A percentile compares a stretch with the other conserved stretches of the same genome.
Evolutionary conservation across 2,113 vertebrate species (phyloP).

Genomic region (Etheostoma cragini): DNA sequence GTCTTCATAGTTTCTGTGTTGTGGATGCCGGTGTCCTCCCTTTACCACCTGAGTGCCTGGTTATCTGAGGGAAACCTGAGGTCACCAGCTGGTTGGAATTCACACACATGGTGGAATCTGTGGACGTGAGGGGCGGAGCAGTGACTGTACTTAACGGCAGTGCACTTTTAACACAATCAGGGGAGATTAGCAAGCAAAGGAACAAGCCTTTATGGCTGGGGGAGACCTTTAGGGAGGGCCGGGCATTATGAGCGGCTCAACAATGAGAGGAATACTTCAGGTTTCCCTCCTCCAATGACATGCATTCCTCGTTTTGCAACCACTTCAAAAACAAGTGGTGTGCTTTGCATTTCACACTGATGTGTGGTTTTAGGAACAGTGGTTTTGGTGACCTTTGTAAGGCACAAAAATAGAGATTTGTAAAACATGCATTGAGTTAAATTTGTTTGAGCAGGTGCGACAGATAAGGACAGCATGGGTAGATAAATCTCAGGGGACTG

Average conservation of each 20-base stretch:
- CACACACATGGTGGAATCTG: slow-evolving; percentile 27
- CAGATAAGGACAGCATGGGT: slow-evolving; percentile 17
- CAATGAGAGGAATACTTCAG: slow-evolving; percentile 68
- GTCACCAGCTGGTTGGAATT: slow-evolving; percentile 34
- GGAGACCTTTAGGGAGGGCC: slow-evolving; percentile 50
- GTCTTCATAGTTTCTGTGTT: slow-evolving; percentile 17
- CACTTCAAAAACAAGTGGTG: slow-evolving; percentile 62
- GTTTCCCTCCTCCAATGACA: slow-evolving; percentile 49
- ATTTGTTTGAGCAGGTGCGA: slow-evolving; percentile 44
- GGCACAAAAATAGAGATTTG: slow-evolving; percentile 2
- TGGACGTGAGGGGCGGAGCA: background rate
- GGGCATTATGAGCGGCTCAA: slow-evolving; percentile 40
- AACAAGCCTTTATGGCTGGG: slow-evolving; percentile 38
- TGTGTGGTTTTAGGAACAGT: slow-evolving; percentile 5
- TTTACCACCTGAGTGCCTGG: background rate
- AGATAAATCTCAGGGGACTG: slow-evolving; percentile 9
- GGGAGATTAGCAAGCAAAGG: slow-evolving; percentile 37
- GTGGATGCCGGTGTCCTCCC: background rate
- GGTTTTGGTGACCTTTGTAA: slow-evolving; percentile 12
- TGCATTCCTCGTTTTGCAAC: slow-evolving; percentile 73
- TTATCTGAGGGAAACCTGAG: slow-evolving; percentile 35
- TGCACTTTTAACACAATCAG: slow-evolving; percentile 17
- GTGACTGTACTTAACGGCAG: slow-evolving; percentile 7
- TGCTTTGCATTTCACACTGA: slow-evolving; percentile 62
- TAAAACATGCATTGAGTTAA: slow-evolving; percentile 40